Evolutionary conservation across 2,113 vertebrate genomes (phyloP), one percentile per base, ranked within the genome.

Genomic region (Perca schrenkii): DNA sequence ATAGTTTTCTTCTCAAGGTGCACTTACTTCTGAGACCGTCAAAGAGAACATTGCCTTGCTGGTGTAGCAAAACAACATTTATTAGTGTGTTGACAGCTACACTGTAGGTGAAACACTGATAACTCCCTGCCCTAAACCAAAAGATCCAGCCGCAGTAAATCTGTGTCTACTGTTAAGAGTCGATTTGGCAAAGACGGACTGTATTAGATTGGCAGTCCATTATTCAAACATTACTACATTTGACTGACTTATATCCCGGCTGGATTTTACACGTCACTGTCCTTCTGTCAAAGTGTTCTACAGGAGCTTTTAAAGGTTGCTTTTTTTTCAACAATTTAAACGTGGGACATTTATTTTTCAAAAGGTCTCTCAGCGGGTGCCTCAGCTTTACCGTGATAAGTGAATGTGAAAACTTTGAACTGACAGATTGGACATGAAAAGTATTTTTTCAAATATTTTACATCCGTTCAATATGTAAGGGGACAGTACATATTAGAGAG

Each of bases 381-480:
- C 34, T 6, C 61, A 31, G 57, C 47, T 68, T 74, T 79, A 62
- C 80, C 74, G 56, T 74, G 66, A 70, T 74, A 67, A 67, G 53
- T 66, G 63, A 80, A 80, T 50, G 79, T 75, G 34, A 74, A 79
- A 28, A 16, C 60, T 81, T 84, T 22, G 71, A 74, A 71, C 22
- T 53, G 77, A 83, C 53, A 77, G 63, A 74, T 1, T 66, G 47
- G n/a, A 70, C 14, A 63, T 47, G 34, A 64, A 83, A 77, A 52
- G 16, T 25, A 57, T 50, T 50, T 57, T 61, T 71, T 57, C 49
- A 58, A 34, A 79, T 69, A 64, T 74, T 62, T 83, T 43, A 43
- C 40, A 11, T 28, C 40, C 47, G 78, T 61, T 61, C 16, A 50
- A 63, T 80, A 74, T 46, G 21, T 49, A 74, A 77, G 43, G 4